These are phyloP conservation scores for Anarhynchus alexandrinus DNA, from an alignment of 2,113 vertebrate species.

Conservation along the genomic window DNA sequence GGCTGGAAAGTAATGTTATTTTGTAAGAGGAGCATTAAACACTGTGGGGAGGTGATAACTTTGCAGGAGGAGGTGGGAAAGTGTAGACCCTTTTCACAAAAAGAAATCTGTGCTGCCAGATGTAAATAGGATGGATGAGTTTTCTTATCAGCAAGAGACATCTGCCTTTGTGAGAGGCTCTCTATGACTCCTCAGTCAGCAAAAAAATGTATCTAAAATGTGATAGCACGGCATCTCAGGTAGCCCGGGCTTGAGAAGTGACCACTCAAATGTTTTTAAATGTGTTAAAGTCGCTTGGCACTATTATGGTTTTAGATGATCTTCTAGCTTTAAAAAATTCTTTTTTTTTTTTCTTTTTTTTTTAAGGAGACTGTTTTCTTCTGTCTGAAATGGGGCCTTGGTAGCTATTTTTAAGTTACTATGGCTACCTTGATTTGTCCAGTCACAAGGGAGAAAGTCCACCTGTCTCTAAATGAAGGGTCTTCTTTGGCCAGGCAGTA, in stretches of 20 bases:
- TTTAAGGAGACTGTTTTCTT: background rate
- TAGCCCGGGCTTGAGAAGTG: background rate
- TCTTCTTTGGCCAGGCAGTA: background rate
- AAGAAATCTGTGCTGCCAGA: background rate
- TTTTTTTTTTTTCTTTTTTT: background rate
- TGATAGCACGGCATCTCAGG: background rate
- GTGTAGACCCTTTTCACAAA: background rate
- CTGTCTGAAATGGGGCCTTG: background rate
- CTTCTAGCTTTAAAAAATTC: background rate
- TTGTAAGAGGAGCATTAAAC: background rate
- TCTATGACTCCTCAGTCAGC: background rate
- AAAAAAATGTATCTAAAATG: background rate
- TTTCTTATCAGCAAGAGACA: background rate
- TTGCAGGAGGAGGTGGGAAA: background rate
- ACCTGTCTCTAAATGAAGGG: background rate
- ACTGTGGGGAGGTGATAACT: rapidly evolving
- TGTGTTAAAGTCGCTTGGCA: background rate
- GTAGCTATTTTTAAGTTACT: background rate
- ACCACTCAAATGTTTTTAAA: background rate
- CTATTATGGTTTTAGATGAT: background rate
- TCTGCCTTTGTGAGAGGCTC: background rate
- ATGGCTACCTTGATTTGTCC: background rate
- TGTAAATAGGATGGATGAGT: background rate
- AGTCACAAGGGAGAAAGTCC: background rate
- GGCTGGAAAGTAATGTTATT: background rate